Evolutionary conservation across 1,140 invertebrate species (phyloP).

Genomic region (Sitodiplosis mosellana): DNA sequence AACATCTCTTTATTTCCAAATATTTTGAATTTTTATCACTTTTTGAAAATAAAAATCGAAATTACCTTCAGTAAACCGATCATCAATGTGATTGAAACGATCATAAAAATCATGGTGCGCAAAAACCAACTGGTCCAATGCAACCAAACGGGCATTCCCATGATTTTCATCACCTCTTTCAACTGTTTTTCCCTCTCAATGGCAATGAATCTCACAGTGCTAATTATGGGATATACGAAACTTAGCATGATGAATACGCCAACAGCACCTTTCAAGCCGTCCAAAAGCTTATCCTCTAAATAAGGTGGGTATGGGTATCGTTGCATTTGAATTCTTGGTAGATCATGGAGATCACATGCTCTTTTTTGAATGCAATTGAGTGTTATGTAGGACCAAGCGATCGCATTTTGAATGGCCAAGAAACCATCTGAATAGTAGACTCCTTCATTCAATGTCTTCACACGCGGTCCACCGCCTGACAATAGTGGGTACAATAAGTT

Average conservation of each 20-base stretch:
- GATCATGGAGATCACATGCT: neutral
- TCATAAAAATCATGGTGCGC: conserved; percentile 31
- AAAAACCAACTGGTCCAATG: conserved; percentile 40
- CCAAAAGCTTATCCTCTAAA: conserved; percentile 1
- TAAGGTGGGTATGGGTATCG: conserved; percentile 5
- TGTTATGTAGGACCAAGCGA: conserved; percentile 3
- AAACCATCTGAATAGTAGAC: conserved; percentile 9
- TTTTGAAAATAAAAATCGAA: neutral
- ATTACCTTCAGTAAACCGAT: conserved; percentile 20
- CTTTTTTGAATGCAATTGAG: neutral
- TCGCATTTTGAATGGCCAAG: conserved; percentile 8
- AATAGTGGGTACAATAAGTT: conserved; percentile 1
- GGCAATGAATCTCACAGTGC: conserved; percentile 21
- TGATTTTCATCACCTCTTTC: conserved; percentile 43
- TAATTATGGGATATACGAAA: conserved; percentile 27
- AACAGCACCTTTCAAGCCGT: conserved; percentile 2
- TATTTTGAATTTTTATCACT: no score
- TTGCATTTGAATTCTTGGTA: conserved; percentile 1
- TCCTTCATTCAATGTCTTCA: neutral
- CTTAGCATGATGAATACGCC: conserved; percentile 4
- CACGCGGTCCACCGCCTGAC: neutral
- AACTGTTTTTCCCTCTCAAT: conserved; percentile 12
- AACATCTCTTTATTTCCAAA: neutral
- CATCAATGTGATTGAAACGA: conserved; percentile 25
- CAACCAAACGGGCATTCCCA: conserved; percentile 38